These are phyloP conservation scores for Chelidonichthys spinosus DNA, from an alignment of 2,797 vertebrate genomes.

Conservation along the genomic window DNA sequence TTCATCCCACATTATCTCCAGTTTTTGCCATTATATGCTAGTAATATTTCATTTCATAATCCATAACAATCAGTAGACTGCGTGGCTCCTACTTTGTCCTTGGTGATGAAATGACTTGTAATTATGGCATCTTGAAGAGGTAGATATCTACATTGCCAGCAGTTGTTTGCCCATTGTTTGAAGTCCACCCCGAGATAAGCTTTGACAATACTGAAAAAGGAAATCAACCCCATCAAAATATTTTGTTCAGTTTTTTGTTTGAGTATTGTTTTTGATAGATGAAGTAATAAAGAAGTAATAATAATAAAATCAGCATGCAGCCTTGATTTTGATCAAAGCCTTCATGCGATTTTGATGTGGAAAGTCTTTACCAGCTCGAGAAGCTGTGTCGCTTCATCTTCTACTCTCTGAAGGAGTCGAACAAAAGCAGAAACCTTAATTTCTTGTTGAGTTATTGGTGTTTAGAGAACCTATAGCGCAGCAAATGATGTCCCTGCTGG, in stretches of 20 bases:
- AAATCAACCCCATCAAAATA: slow-evolving; percentile 36
- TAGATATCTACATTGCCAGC: slow-evolving; percentile 40
- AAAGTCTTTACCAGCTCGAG: slow-evolving; percentile 2
- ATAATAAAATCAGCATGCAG: slow-evolving; percentile 29
- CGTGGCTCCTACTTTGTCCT: slow-evolving; percentile 12
- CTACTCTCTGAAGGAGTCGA: slow-evolving; percentile 9
- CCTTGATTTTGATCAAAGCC: slow-evolving; percentile 46
- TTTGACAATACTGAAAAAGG: slow-evolving; percentile 17
- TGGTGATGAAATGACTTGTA: slow-evolving; percentile 55
- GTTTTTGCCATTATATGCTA: background rate
- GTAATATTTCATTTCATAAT: slow-evolving; percentile 24
- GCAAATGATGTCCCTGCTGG: slow-evolving; percentile 28
- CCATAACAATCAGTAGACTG: slow-evolving; percentile 40
- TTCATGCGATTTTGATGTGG: slow-evolving; percentile 37
- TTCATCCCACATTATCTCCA: slow-evolving; percentile 8
- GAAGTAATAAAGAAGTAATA: slow-evolving; percentile 35
- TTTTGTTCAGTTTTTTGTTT: slow-evolving; percentile 18
- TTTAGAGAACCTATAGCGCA: slow-evolving; percentile 16
- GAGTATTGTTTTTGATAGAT: slow-evolving; percentile 37
- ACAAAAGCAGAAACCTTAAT: background rate
- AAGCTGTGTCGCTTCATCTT: slow-evolving; percentile 13
- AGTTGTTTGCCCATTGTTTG: slow-evolving; percentile 45
- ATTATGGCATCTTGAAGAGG: slow-evolving; percentile 48
- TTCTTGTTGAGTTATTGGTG: slow-evolving; percentile 17
- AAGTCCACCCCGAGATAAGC: slow-evolving; percentile 39